These are phyloP conservation scores for Callitettix versicolor DNA, from an alignment of 1,140 invertebrate genomes.

Conservation along the genomic window DNA sequence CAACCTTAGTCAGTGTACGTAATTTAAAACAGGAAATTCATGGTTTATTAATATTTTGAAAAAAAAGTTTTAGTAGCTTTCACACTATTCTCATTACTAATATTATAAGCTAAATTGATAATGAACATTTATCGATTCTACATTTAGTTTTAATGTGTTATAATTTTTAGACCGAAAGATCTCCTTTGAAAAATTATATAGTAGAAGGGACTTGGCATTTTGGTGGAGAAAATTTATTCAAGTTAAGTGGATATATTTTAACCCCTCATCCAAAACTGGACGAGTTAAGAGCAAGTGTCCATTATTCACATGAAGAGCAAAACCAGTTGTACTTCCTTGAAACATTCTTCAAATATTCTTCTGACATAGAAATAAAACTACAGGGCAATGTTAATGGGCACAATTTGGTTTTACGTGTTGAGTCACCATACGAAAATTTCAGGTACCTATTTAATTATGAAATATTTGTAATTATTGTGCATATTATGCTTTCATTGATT, in stretches of 20 bases:
- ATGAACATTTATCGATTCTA: no score
- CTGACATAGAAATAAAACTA: slow-evolving; percentile 20
- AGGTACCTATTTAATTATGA: slow-evolving; percentile 18
- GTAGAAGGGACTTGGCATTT: slow-evolving; percentile 34
- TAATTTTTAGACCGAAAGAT: no score
- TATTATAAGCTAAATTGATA: no score
- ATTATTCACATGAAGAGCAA: slow-evolving; percentile 14
- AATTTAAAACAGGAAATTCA: no score
- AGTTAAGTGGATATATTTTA: slow-evolving; percentile 35
- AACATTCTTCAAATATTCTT: slow-evolving; percentile 21
- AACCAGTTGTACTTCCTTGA: slow-evolving; percentile 22
- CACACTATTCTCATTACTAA: no score
- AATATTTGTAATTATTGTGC: no score
- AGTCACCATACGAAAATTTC: slow-evolving; percentile 22
- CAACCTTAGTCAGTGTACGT: no score
- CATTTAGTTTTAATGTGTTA: no score
- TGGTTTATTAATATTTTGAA: no score
- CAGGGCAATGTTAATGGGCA: slow-evolving; percentile 17
- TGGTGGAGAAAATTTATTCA: slow-evolving; percentile 36
- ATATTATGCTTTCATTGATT: no score
- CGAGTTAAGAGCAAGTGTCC: slow-evolving; percentile 33
- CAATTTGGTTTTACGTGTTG: slow-evolving; percentile 19
- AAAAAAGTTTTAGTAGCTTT: no score
- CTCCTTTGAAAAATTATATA: no score
- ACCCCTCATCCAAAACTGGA: slow-evolving; percentile 40